phyloP scores from a whole-genome alignment of 2,113 vertebrate species.

The Tetraodon nigroviridis region DNA sequence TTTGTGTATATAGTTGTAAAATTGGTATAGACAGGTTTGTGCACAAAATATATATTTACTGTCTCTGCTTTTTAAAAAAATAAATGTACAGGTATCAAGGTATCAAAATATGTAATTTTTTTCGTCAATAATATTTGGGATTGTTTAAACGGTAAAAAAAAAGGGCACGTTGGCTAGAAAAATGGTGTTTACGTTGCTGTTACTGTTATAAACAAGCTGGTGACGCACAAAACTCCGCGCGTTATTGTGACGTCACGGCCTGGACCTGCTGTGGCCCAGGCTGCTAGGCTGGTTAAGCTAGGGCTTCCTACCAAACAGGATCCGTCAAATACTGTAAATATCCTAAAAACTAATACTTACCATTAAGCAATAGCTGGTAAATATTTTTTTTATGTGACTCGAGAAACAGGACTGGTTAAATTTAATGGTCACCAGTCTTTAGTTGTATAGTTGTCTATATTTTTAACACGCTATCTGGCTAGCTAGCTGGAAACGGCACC shows the following conservation, averaged over 20 bases:
- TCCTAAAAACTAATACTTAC: too few species aligned
- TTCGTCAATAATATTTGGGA: not conserved
- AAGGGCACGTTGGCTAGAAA: too few species aligned
- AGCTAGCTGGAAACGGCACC: constrained; percentile 40
- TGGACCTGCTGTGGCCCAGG: constrained; percentile 56
- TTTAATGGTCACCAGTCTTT: not conserved
- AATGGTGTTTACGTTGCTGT: too few species aligned
- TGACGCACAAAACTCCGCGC: constrained; percentile 26
- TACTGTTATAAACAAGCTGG: not conserved
- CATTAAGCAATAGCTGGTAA: too few species aligned
- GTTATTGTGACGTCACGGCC: constrained; percentile 55
- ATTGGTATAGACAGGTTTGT: not conserved
- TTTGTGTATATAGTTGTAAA: not conserved
- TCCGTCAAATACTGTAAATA: not conserved
- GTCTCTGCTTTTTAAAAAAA: not conserved
- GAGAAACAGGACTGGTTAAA: not conserved
- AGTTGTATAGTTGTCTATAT: constrained; percentile 16
- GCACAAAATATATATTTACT: constrained; percentile 12
- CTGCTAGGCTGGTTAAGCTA: constrained; percentile 58
- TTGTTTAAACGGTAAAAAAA: not conserved
- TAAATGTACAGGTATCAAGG: not conserved
- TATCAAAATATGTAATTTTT: not conserved
- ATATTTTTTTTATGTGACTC: not conserved
- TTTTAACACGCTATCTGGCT: constrained; percentile 54
- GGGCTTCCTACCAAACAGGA: constrained; percentile 35